phyloP scores from a whole-genome alignment of 1,140 invertebrate genomes.

The Babylonia areolata region DNA sequence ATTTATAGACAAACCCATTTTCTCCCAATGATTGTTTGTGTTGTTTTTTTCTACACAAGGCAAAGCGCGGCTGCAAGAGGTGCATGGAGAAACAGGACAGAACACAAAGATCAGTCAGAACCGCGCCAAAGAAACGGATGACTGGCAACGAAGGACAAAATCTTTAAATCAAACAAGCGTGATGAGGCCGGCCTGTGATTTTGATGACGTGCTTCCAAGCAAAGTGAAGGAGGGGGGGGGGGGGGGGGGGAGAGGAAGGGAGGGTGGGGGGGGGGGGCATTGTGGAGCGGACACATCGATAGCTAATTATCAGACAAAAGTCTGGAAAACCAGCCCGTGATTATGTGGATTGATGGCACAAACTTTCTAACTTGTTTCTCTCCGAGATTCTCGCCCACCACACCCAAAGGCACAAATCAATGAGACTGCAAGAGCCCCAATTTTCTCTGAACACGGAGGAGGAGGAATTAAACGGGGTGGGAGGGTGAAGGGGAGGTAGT shows the following conservation, averaged over 20 bases:
- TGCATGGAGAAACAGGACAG: no score
- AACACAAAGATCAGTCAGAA: neutral
- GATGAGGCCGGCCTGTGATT: no score
- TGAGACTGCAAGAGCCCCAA: neutral
- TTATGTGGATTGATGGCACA: slow-evolving; percentile 12
- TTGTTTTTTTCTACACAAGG: no score
- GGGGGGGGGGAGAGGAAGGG: neutral
- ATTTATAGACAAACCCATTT: no score
- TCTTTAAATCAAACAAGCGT: no score
- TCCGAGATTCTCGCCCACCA: neutral
- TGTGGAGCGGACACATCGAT: neutral
- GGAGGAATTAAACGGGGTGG: neutral
- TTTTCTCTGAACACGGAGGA: slow-evolving; percentile 4
- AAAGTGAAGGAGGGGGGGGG: neutral
- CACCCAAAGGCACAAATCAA: slow-evolving; percentile 3
- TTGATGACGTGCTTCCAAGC: neutral
- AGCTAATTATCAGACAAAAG: neutral
- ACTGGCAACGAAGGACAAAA: neutral
- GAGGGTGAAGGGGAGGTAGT: neutral
- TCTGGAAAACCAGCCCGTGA: neutral
- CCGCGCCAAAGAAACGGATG: neutral
- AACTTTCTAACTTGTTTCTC: slow-evolving; percentile 1
- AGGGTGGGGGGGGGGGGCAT: neutral
- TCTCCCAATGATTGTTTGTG: no score
- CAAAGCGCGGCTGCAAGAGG: no score